A percentile compares a stretch with the other conserved stretches of the same genome.
Evolutionary conservation across 2,113 vertebrate species (phyloP).

Genomic region (Sporophila hypoxantha): DNA sequence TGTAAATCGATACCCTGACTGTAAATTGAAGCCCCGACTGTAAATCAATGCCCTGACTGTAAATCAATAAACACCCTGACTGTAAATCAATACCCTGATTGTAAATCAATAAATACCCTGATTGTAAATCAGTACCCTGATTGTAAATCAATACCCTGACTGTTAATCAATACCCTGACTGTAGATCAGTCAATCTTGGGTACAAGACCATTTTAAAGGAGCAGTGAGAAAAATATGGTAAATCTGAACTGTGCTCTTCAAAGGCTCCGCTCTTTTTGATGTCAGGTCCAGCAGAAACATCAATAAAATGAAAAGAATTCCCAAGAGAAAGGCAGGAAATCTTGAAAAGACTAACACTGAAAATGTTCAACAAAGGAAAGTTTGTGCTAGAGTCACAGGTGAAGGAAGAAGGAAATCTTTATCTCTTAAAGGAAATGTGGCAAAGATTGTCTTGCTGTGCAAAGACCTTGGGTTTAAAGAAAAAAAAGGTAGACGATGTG

Average conservation of each 20-base stretch:
- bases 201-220: background rate
- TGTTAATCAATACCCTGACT: background rate
- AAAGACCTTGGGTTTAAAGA: conserved; percentile 11
- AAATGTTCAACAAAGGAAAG: conserved; percentile 13
- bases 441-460: background rate
- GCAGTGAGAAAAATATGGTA: background rate
- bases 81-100: too few relatives aligned
- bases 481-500: background rate
- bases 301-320: conserved; percentile 21
- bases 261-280: background rate
- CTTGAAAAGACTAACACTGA: conserved; percentile 35
- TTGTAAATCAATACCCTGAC: too few relatives aligned
- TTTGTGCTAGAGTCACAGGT: conserved; percentile 42
- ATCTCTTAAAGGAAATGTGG: conserved; percentile 14
- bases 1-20: too few relatives aligned
- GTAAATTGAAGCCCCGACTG: too few relatives aligned
- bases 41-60: background rate
- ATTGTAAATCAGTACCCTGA: too few relatives aligned
- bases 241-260: background rate
- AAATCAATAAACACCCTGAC: too few relatives aligned
- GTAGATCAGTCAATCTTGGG: background rate
- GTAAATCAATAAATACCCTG: too few relatives aligned
- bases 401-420: conserved; percentile 38
- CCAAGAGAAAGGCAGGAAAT: conserved; percentile 13
- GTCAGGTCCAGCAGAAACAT: background rate